A percentile compares a stretch with the other conserved stretches of the same genome.
Conservation (phyloP, 2,113 vertebrate genomes). For the Cacatua alba region DNA sequence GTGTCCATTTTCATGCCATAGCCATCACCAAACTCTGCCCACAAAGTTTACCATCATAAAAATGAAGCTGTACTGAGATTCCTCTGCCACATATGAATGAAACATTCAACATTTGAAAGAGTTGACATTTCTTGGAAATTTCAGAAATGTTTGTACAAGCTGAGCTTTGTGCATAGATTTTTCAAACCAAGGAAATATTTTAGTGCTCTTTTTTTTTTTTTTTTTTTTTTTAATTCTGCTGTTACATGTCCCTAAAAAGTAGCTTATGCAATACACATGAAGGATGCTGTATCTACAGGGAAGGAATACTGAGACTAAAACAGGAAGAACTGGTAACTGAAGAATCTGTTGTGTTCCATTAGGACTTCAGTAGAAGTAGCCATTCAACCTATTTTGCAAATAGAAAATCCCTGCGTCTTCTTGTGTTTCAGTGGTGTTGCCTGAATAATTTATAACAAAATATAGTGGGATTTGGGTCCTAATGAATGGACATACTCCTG, state of each 20-base stretch:
- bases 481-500: neutral
- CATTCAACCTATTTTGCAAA: neutral
- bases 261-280: neutral
- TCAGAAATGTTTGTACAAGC: neutral
- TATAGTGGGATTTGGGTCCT: neutral
- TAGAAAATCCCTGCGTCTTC: neutral
- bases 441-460: neutral
- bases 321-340: neutral
- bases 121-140: neutral
- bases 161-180: neutral
- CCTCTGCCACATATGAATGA: neutral
- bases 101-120: neutral
- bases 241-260: neutral
- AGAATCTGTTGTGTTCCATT: neutral
- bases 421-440: neutral
- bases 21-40: neutral
- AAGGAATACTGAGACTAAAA: neutral
- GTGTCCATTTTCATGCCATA: neutral
- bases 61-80: neutral
- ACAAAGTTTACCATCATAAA: neutral
- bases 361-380: neutral
- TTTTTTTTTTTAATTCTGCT: neutral
- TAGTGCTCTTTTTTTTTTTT: neutral
- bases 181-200: neutral
- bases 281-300: neutral